Evolutionary conservation across 2,797 vertebrate genomes (phyloP).

Genomic region (Paguma larvata): DNA sequence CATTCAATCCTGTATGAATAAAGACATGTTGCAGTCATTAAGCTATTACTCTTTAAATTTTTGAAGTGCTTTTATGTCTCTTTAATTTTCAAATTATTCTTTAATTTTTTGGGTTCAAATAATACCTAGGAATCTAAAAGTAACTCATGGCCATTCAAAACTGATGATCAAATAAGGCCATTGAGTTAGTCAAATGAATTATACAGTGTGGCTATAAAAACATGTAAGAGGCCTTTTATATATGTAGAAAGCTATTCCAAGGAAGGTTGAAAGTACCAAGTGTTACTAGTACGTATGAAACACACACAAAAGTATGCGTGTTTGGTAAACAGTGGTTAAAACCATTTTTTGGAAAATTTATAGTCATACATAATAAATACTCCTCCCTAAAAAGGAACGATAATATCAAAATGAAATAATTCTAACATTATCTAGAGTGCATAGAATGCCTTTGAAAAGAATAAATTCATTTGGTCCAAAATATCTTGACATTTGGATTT

Average conservation of each 20-base stretch:
- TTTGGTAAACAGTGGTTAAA: not conserved
- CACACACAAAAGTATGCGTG: not conserved
- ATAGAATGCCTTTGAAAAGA: not conserved
- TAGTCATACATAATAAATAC: not conserved
- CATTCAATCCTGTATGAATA: not conserved
- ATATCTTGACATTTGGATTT: not conserved
- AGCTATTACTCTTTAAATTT: not conserved
- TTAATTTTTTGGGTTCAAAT: not conserved
- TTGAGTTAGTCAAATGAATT: not conserved
- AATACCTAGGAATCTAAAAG: not conserved
- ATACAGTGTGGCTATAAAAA: not conserved
- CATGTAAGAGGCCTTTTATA: not conserved
- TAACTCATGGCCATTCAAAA: not conserved
- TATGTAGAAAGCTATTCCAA: not conserved
- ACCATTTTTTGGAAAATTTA: not conserved
- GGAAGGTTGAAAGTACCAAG: not conserved
- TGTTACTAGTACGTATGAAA: not conserved
- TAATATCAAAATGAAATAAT: conserved; percentile 34
- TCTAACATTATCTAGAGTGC: not conserved
- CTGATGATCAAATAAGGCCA: not conserved
- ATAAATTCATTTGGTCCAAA: conserved; percentile 16
- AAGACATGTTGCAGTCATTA: not conserved
- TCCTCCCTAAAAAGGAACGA: not conserved
- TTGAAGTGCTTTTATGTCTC: not conserved
- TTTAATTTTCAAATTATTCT: too few species aligned